These are phyloP conservation scores for Eulemur rubriventer DNA, from an alignment of 2,797 vertebrate genomes.

Conservation along the genomic window DNA sequence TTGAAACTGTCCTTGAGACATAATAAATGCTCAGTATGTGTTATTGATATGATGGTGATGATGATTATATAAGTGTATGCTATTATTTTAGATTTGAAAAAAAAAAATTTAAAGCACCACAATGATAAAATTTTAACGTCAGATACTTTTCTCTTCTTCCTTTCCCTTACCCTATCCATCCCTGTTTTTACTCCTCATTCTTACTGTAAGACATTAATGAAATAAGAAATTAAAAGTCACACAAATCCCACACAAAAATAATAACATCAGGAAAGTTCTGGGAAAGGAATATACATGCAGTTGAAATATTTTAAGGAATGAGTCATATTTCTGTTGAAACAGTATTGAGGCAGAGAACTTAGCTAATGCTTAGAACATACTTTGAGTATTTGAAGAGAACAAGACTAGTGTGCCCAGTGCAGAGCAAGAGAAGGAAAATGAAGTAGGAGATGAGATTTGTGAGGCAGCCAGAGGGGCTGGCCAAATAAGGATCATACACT, in stretches of 20 bases:
- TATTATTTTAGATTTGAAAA: not conserved
- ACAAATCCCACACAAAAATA: slow-evolving; percentile 62
- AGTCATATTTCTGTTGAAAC: not conserved
- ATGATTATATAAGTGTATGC: not conserved
- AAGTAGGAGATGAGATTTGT: not conserved
- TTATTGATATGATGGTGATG: not conserved
- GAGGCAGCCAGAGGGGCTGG: not conserved
- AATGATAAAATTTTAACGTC: too few species aligned
- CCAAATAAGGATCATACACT: not conserved
- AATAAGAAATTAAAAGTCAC: slow-evolving; percentile 84
- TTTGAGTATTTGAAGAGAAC: not conserved
- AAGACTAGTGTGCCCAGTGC: rapidly evolving
- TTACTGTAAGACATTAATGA: slow-evolving; percentile 93
- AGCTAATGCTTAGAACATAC: not conserved
- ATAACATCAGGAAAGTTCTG: not conserved
- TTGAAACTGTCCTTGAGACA: not conserved
- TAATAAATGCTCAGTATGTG: not conserved
- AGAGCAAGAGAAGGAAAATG: not conserved
- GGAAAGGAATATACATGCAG: not conserved
- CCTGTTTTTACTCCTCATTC: slow-evolving; percentile 74
- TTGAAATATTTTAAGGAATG: not conserved
- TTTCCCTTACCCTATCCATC: slow-evolving; percentile 69
- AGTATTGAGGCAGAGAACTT: not conserved
- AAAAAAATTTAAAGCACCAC: not conserved
- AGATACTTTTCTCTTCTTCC: slow-evolving; percentile 75